phyloP scores from a whole-genome alignment of 2,113 vertebrate genomes.

The Prolemur simus region DNA sequence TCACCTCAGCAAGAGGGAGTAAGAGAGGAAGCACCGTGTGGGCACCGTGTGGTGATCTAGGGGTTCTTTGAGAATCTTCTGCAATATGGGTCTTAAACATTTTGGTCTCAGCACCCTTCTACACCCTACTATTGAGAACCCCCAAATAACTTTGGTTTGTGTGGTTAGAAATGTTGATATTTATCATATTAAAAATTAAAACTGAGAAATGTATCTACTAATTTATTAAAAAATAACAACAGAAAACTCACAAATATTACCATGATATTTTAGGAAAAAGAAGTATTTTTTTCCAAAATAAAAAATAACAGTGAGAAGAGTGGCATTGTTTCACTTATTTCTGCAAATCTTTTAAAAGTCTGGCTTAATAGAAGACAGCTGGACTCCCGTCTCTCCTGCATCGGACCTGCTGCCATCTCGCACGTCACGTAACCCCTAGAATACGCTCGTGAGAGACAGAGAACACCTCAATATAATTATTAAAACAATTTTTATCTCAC shows the following conservation, averaged over 20 bases:
- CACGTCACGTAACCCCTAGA: background rate
- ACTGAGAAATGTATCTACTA: background rate
- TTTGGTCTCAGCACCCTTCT: background rate
- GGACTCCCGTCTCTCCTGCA: background rate
- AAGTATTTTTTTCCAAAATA: background rate
- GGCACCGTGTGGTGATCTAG: fast-evolving
- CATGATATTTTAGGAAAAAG: background rate
- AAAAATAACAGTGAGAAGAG: background rate
- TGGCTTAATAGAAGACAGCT: background rate
- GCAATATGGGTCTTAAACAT: fast-evolving
- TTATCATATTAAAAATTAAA: background rate
- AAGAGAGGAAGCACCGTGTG: background rate
- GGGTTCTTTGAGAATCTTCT: background rate
- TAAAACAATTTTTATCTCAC: background rate
- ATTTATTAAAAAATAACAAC: background rate
- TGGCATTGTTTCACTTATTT: background rate
- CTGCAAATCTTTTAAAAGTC: background rate
- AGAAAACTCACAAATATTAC: background rate
- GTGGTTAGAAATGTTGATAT: background rate
- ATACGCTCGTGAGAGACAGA: background rate
- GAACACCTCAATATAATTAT: background rate
- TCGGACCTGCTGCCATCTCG: background rate
- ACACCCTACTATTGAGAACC: background rate
- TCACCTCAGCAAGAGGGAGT: background rate
- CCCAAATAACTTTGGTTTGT: background rate